Base-by-base conservation (phyloP, 2,888 invertebrate species). In the Leptinotarsa juncta region DNA sequence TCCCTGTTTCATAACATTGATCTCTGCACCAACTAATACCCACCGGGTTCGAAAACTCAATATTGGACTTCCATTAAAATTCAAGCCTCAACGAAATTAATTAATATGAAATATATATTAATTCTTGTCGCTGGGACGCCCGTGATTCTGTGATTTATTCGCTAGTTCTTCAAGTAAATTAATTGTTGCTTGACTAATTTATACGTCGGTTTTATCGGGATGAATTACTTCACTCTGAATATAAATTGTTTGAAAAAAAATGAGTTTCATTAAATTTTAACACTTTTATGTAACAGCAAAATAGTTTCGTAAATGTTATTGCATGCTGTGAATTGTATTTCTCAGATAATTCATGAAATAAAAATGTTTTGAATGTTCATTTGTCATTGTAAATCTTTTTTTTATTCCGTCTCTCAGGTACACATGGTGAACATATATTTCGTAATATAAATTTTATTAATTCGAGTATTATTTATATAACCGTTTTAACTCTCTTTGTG, bases 101-200 rank as follows among this genome's bases (percentile, higher is more conserved):
- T 70, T 69, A 73, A 72, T 70, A 70, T 51, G 60, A 67, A 60
- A 67, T 73, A 67, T 71, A 73, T 71, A 71, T 73, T 71, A 73
- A 73, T 73, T 70, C 67, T 68, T 70, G 67, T 66, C 69, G 42
- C 57, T 23, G 42, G 12, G 23, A 50, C 20, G 50, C 18, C 76
- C 67, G 62, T 69, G 65, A 70, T 73, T 73, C 73, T 67, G 32
- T 76, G 72, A 76, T 76, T 76, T 73, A 76, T 73, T 48, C 50
- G 68, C 62, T 55, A 53, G 67, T 76, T 73, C 72, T 76, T 73
- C 65, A 55, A 23, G 23, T 20, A 48, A 71, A 73, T 73, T 55
- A 68, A 70, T 68, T 71, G 72, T 76, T 76, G 73, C 76, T 49
- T 62, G 23, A 48, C 53, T 49, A 62, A 76, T 76, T 73, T 76